Evolutionary conservation across 2,113 vertebrate species (phyloP), one percentile per base, ranked within the genome.

Genomic region (Chloropsis hardwickii): DNA sequence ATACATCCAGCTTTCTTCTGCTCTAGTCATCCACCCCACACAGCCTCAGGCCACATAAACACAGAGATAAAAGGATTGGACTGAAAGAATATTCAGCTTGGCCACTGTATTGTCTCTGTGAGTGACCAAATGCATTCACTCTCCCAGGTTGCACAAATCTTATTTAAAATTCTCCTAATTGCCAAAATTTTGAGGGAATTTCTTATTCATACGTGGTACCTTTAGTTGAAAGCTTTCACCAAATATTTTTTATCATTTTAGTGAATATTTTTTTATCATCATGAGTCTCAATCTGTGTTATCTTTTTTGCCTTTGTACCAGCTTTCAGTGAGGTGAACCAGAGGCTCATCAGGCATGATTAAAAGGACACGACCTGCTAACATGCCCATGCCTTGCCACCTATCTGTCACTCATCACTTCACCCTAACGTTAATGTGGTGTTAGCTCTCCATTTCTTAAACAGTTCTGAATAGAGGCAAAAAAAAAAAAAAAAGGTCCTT

Each of bases 191-290:
- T 54, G 14, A 83, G 4, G 16, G 6, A 54, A 48, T 54, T 89
- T 14, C 4, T 39, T 23, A 50, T 61, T n/a, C 28, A 50, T 12
- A 81, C 5, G 33, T 1, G 3, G 6, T 2, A 6, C 7, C 4
- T 81, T 70, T 58, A 73, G 27, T 8, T 83, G 31, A 73, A 33
- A 65, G 37, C 37, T 37, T 37, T 37, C 37, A 37, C 37, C 37
- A 37, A 37, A 37, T 37, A 37, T 37, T 37, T 37, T 37, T 37
- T 37, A 37, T 37, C 22, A 0, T 45, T 80, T 86, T 35, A 76
- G 37, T 17, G 17, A 62, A 12, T 57, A n/a, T 42, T 53, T 78
- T 42, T 37, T 29, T 69, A 4, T 62, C 60, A 54, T 45, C 60
- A 77, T 21, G 27, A 45, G 12, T 50, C 24, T 78, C 18, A 51